These are phyloP conservation scores for Cotesia glomerata DNA, from an alignment of 1,140 invertebrate species.

Conservation along the genomic window DNA sequence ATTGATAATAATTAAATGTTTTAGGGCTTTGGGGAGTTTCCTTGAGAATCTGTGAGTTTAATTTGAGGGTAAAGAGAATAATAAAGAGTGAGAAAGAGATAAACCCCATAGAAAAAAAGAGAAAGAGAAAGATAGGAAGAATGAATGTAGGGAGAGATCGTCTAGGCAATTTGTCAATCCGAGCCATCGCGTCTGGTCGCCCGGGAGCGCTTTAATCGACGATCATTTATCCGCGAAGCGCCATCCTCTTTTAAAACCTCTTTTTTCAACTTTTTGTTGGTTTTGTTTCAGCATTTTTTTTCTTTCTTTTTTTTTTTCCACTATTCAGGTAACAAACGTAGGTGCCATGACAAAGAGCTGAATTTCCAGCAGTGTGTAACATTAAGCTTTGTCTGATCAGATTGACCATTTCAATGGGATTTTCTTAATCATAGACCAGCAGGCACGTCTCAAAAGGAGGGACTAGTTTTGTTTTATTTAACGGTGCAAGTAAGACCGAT, in stretches of 20 bases:
- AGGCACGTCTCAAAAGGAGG: too few species aligned
- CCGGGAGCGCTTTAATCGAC: slow-evolving; percentile 57
- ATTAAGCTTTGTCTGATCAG: background rate
- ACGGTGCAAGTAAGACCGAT: background rate
- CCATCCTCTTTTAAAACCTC: slow-evolving; percentile 26
- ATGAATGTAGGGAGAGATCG: slow-evolving; percentile 52
- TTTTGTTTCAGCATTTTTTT: background rate
- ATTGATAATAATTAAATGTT: slow-evolving; percentile 13
- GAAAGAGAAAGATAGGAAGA: slow-evolving; percentile 14
- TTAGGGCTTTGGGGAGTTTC: slow-evolving; percentile 13
- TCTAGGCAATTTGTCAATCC: slow-evolving; percentile 57
- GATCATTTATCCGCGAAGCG: slow-evolving; percentile 54
- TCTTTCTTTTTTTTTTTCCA: background rate
- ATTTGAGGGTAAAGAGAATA: background rate
- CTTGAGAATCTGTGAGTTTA: slow-evolving; percentile 18
- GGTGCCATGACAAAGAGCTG: slow-evolving; percentile 22
- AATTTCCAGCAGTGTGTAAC: background rate
- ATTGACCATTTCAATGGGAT: background rate
- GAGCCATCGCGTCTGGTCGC: slow-evolving; percentile 22
- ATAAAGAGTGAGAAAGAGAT: background rate
- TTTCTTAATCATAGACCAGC: too few species aligned
- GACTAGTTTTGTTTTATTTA: background rate
- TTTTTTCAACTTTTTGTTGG: background rate
- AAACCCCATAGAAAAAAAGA: too few species aligned
- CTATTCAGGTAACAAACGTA: slow-evolving; percentile 10